phyloP scores from a whole-genome alignment of 2,797 vertebrate species.

The Lates japonicus region DNA sequence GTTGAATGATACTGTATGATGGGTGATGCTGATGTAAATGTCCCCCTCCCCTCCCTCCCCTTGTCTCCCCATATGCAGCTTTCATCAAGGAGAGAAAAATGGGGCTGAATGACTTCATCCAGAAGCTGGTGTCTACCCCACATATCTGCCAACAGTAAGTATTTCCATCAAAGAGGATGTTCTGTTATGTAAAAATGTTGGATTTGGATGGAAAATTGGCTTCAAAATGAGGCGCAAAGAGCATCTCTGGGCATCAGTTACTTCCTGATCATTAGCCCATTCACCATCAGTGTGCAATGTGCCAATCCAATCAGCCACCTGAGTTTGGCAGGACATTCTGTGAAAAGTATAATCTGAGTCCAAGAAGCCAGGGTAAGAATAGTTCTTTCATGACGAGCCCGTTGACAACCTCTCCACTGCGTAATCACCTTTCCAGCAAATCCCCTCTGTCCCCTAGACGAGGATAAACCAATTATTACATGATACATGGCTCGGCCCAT shows the following conservation, averaged over 20 bases:
- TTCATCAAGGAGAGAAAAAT: conserved; percentile 90
- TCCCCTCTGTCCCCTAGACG: conserved; percentile 75
- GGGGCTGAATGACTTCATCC: conserved; percentile 89
- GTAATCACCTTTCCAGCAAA: conserved; percentile 81
- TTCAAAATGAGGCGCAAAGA: background rate
- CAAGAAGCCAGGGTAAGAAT: conserved; percentile 70
- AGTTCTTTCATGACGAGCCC: conserved; percentile 63
- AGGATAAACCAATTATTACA: conserved; percentile 74
- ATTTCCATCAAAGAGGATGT: background rate
- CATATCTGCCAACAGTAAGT: conserved; percentile 91
- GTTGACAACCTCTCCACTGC: conserved; percentile 36
- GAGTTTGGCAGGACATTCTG: conserved; percentile 72
- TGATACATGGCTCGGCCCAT: conserved; percentile 16
- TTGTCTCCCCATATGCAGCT: conserved; percentile 70
- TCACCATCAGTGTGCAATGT: conserved; percentile 26
- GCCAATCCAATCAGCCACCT: conserved; percentile 71
- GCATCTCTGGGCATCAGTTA: background rate
- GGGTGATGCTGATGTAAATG: conserved; percentile 48
- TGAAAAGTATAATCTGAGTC: conserved; percentile 74
- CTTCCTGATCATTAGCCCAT: conserved; percentile 34
- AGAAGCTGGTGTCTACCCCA: conserved; percentile 87
- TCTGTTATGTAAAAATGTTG: background rate
- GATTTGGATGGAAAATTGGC: conserved; percentile 10
- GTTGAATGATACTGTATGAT: background rate
- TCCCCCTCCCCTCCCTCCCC: background rate